Conservation (phyloP, 1,140 invertebrate species). For the Limonius californicus region DNA sequence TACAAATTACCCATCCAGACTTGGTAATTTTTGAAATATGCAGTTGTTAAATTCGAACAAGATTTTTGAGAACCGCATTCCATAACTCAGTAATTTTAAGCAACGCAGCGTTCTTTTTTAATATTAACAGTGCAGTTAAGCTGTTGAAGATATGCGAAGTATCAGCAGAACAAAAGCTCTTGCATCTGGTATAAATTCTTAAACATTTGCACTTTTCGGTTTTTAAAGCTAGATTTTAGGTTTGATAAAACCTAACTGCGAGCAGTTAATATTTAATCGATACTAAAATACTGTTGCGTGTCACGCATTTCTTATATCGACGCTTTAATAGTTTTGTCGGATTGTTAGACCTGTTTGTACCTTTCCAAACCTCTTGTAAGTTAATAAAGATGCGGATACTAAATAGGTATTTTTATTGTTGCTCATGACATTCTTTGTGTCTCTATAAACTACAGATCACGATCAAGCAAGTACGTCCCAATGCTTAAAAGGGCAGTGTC, state of each 20-base stretch:
- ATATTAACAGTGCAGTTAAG: too few species aligned
- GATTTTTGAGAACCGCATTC: neutral
- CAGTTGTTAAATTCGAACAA: neutral
- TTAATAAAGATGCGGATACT: neutral
- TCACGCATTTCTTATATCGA: too few species aligned
- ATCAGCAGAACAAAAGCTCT: too few species aligned
- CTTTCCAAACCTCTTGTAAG: neutral
- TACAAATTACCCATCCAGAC: neutral
- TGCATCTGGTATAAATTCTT: neutral
- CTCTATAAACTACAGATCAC: neutral
- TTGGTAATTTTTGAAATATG: neutral
- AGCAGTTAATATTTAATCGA: too few species aligned
- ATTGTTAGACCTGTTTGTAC: too few species aligned
- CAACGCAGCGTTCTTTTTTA: neutral
- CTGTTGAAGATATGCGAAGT: too few species aligned
- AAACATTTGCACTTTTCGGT: neutral
- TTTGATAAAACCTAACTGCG: too few species aligned
- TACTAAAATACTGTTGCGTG: too few species aligned
- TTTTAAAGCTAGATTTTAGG: too few species aligned
- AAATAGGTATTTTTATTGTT: neutral
- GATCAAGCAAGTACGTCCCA: neutral
- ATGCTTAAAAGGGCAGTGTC: slow-evolving; percentile 8
- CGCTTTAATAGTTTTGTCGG: too few species aligned
- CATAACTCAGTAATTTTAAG: neutral
- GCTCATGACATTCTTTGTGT: neutral